Evolutionary conservation across 2,113 vertebrate genomes (phyloP).

Genomic region (Anoura caudifer): DNA sequence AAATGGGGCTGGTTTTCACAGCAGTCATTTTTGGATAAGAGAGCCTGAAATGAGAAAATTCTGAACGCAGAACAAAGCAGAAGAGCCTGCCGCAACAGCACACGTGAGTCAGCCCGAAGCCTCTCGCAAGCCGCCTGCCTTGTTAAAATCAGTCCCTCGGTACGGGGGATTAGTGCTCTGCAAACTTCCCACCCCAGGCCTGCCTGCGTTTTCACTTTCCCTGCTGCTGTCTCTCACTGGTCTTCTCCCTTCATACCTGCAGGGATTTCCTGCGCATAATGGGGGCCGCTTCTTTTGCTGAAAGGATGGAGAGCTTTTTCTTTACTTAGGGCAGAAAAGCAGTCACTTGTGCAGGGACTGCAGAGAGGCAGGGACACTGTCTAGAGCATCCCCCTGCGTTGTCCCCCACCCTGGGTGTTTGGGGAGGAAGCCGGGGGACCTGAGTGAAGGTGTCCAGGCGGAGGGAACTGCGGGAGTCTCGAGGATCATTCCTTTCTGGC

Average conservation of each 20-base stretch:
- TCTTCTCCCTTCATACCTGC: slow-evolving; percentile 25
- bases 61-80: slow-evolving; percentile 59
- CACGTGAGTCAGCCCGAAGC: slow-evolving; percentile 30
- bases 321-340: slow-evolving; percentile 51
- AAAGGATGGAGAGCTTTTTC: slow-evolving; percentile 27
- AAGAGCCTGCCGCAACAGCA: slow-evolving; percentile 42
- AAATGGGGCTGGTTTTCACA: not conserved
- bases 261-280: slow-evolving; percentile 54
- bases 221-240: slow-evolving; percentile 38
- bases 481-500: not conserved
- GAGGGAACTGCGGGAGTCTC: not conserved
- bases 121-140: slow-evolving; percentile 62
- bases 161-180: slow-evolving; percentile 65
- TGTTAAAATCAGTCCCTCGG: slow-evolving; percentile 74
- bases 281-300: slow-evolving; percentile 40
- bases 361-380: not conserved
- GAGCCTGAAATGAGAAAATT: slow-evolving; percentile 52
- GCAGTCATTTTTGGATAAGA: slow-evolving; percentile 40
- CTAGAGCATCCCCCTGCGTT: not conserved
- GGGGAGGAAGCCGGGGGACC: not conserved
- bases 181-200: slow-evolving; percentile 65
- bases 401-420: not conserved
- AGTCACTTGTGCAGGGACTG: slow-evolving; percentile 13
- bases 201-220: slow-evolving; percentile 61
- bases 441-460: not conserved